Evolutionary conservation across 2,113 vertebrate species (phyloP), one percentile per base, ranked within the genome.

Genomic region (Neomonachus schauinslandi): DNA sequence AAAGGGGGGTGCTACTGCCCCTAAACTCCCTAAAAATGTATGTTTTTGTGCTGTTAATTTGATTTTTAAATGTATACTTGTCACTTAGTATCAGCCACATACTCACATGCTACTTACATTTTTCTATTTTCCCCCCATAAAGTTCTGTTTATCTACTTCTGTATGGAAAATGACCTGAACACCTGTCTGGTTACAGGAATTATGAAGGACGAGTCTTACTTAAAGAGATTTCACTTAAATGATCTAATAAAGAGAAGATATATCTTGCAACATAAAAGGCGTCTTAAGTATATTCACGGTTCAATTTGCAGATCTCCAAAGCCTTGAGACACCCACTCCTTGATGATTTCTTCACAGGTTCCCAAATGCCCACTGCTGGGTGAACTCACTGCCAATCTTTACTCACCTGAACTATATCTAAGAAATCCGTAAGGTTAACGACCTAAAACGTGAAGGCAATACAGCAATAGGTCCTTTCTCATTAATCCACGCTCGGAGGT

Each of bases 321-420:
- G 72, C 39, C 77, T 89, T 39, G 72, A 94, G 82, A 53, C 26
- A 46, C 7, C 79, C 31, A 1, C 0, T 77, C 91, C 94, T 53
- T 21, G 12, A 8, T 39, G 57, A 7, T 36, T 39, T 36, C 82
- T 71, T n/a, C 12, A 12, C 85, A 86, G 94, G 86, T 42, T 36
- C 22, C 76, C 79, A 24, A 63, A 74, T 83, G 63, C 63, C 89
- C 87, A 81, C 89, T 8, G 46, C 55, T 46, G 18, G 0, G 19
- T 57, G 65, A 97, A 98, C 69, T 92, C 57, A 61, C 3, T 2
- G 0, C 67, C 90, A 84, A 91, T 84, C 69, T 90, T 65, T 36
- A 97, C 97, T 98, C 98, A 98, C 98, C 98, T 97, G 97, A 98
- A 98, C 96, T 97, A 19, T 26, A 85, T 88, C 95, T 98, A 97